Evolutionary conservation across 2,888 invertebrate genomes (phyloP).

Genomic region (Cyclophora punctaria): DNA sequence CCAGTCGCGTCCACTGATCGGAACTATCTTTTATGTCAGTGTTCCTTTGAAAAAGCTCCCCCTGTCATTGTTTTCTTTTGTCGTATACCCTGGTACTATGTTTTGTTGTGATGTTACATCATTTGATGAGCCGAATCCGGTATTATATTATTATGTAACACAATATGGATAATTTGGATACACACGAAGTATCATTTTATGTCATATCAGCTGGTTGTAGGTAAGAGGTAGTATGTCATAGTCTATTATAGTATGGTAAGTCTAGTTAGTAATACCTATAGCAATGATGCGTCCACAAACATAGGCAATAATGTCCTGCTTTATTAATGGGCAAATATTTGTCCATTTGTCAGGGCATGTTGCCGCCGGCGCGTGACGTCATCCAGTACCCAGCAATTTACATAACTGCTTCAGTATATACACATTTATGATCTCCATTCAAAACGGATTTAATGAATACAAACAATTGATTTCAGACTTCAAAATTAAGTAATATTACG

Average conservation of each 20-base stretch:
- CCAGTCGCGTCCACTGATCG: constrained; percentile 10
- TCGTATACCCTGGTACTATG: neutral
- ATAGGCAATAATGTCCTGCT: constrained; percentile 36
- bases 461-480: too few species aligned
- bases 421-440: neutral
- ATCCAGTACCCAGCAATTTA: constrained; percentile 24
- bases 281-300: constrained; percentile 12
- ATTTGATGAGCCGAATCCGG: too few species aligned
- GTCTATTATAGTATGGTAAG: too few species aligned
- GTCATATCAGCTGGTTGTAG: too few species aligned
- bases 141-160: too few species aligned
- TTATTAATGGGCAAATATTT: constrained; percentile 63
- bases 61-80: neutral
- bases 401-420: constrained; percentile 22
- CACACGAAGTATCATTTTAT: too few species aligned
- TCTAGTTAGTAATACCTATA: too few species aligned
- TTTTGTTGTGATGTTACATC: too few species aligned
- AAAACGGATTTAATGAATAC: constrained; percentile 3
- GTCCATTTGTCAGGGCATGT: constrained; percentile 41
- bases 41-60: constrained; percentile 12
- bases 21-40: constrained; percentile 12
- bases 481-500: too few species aligned
- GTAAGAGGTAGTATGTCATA: too few species aligned
- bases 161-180: too few species aligned
- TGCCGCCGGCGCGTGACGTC: constrained; percentile 36